Evolutionary conservation across 1,140 invertebrate genomes (phyloP), one percentile per base, ranked within the genome.

Genomic region (Callitettix versicolor): DNA sequence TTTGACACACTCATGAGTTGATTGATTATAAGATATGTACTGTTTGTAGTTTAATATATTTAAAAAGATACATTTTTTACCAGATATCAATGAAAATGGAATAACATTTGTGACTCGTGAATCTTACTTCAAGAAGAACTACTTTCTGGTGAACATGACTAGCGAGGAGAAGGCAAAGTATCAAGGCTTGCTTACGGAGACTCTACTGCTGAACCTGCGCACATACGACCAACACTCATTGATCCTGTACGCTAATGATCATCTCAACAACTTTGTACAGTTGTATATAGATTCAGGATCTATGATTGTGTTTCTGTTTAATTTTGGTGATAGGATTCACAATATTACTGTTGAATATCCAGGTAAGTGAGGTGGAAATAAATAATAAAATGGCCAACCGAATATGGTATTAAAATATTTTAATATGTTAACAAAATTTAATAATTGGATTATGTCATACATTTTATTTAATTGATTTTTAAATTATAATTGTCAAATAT

Each of bases 211-310:
- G 49, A 95, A 92, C 69, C 72, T 95, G 42, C 72, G 91, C 58
- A 95, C 91, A 0, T 91, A 91, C 64, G 87, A 91, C 61, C 76
- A 77, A 26, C 79, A 85, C 59, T 84, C 88, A 0, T 66, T 95
- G 51, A 81, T 96, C 18, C 72, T 95, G 1, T 95, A 95, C 64
- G 88, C 89, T 4, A 91, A 94, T 66, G 92, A 95, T 72, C 86
- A 94, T 69, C 73, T 92, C 36, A 94, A 94, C 62, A 96, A 96
- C 69, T 95, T 96, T 68, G 82, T 93, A 38, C 91, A 95, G 68
- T 68, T 95, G 7, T 91, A 90, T 68, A 82, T 95, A 26, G 79
- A 82, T 53, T 81, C 85, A 56, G 82, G 82, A 1, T 81, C 73
- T 61, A 67, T 72, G 74, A 75, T 93, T 4, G 79, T 89, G 0